Evolutionary conservation across 2,113 vertebrate species (phyloP).

Genomic region (Columba livia): DNA sequence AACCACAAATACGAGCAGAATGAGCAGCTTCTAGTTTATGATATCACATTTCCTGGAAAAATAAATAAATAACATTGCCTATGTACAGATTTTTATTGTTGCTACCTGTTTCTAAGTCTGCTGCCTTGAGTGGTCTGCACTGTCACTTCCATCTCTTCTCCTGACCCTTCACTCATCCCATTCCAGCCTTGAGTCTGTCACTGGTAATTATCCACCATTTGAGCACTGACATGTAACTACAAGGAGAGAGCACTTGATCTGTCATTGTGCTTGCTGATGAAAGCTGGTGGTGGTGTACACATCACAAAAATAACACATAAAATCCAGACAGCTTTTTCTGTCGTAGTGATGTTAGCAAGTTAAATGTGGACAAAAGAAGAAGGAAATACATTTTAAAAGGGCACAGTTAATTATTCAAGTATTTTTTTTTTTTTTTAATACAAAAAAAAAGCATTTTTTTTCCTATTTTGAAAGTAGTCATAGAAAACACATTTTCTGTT

Average conservation of each 20-base stretch:
- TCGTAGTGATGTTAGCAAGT: neutral
- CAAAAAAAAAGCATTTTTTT: neutral
- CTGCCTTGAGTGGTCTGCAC: neutral
- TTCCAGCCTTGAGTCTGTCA: neutral
- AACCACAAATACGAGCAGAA: neutral
- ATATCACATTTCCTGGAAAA: neutral
- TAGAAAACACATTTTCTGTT: neutral
- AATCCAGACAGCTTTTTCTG: neutral
- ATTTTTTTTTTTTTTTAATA: neutral
- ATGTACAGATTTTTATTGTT: neutral
- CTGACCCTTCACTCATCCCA: neutral
- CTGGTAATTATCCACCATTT: slow-evolving; percentile 18
- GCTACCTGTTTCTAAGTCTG: neutral
- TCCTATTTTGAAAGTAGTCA: neutral
- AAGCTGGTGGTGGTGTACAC: neutral
- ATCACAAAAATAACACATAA: neutral
- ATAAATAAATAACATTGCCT: neutral
- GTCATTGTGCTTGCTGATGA: neutral
- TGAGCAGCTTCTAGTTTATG: neutral
- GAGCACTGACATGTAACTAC: neutral
- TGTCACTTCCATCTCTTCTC: neutral
- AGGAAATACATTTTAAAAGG: neutral
- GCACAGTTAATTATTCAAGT: neutral
- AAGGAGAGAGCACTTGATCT: slow-evolving; percentile 23
- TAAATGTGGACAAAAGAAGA: neutral